Evolutionary conservation across 2,888 invertebrate species (phyloP).

Genomic region (Plagodis pulveraria): DNA sequence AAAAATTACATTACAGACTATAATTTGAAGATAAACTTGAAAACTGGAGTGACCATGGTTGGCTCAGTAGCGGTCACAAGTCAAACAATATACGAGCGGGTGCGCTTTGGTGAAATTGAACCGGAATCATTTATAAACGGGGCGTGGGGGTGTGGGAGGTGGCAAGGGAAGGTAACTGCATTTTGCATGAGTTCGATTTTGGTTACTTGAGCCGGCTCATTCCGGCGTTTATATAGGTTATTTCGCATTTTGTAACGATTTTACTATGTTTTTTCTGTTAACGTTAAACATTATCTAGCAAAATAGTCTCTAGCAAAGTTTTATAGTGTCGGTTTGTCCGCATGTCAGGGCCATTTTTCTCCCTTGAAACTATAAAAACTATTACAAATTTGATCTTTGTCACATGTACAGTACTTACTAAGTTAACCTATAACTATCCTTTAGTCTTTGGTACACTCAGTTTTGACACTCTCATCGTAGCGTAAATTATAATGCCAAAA

Average conservation of each 20-base stretch:
- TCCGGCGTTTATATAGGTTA: slow-evolving; percentile 38
- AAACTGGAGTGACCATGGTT: slow-evolving; percentile 5
- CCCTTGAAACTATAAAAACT: too few relatives aligned
- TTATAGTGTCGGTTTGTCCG: too few relatives aligned
- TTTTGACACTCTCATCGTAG: too few relatives aligned
- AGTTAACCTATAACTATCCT: too few relatives aligned
- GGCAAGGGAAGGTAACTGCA: slow-evolving; percentile 61
- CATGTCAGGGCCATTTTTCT: too few relatives aligned
- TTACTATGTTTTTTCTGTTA: not conserved
- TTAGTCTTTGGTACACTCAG: too few relatives aligned
- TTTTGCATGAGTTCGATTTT: slow-evolving; percentile 75
- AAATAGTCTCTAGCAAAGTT: too few relatives aligned
- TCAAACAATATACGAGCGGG: slow-evolving; percentile 70
- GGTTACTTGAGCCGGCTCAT: slow-evolving; percentile 57
- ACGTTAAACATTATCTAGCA: not conserved
- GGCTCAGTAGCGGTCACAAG: slow-evolving; percentile 57
- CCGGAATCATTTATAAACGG: slow-evolving; percentile 80
- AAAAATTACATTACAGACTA: too few relatives aligned
- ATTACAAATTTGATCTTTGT: too few relatives aligned
- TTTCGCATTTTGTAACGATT: not conserved
- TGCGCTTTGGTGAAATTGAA: slow-evolving; percentile 70
- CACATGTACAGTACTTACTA: too few relatives aligned
- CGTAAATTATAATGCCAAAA: too few relatives aligned
- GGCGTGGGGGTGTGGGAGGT: slow-evolving; percentile 49
- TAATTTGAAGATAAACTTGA: not conserved